Percentiles rank a stretch among this genome's conserved stretches.
Evolutionary conservation across 2,888 invertebrate species (phyloP).

Genomic region (Lymantria dispar): DNA sequence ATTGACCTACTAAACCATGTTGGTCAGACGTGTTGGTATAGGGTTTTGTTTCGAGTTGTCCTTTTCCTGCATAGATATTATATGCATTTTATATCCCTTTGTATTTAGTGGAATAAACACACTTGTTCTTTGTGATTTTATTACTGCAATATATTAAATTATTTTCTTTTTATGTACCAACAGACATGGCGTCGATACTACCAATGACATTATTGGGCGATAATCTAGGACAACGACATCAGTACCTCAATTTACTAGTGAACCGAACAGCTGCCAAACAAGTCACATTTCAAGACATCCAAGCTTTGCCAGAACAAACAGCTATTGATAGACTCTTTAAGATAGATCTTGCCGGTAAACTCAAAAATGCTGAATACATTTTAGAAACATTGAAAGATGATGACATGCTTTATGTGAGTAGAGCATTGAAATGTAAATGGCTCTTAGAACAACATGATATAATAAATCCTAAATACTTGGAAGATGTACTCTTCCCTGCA

Average conservation of each 20-base stretch:
- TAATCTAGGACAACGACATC: conserved; percentile 50
- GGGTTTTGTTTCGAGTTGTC: too few species aligned
- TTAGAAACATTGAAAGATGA: conserved; percentile 49
- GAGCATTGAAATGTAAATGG: conserved; percentile 58
- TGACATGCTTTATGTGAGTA: conserved; percentile 59
- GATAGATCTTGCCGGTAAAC: conserved; percentile 56
- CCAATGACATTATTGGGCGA: conserved; percentile 43
- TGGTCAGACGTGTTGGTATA: too few species aligned
- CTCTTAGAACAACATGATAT: conserved; percentile 44
- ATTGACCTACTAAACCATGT: too few species aligned
- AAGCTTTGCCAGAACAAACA: conserved; percentile 35
- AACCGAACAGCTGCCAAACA: conserved; percentile 16
- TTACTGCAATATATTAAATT: too few species aligned
- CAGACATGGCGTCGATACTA: conserved; percentile 6
- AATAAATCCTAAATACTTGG: conserved; percentile 54
- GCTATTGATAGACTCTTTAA: conserved; percentile 57
- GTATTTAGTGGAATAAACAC: neutral
- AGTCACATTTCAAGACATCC: conserved; percentile 18
- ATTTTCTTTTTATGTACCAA: too few species aligned
- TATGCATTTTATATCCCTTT: too few species aligned
- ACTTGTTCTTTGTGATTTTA: too few species aligned
- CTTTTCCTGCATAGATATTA: too few species aligned
- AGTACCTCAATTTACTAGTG: conserved; percentile 44
- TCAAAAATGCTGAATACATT: conserved; percentile 48
- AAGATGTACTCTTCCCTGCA: conserved; percentile 47